Evolutionary conservation across 2,888 invertebrate genomes (phyloP).

Genomic region (Rhingia rostrata): DNA sequence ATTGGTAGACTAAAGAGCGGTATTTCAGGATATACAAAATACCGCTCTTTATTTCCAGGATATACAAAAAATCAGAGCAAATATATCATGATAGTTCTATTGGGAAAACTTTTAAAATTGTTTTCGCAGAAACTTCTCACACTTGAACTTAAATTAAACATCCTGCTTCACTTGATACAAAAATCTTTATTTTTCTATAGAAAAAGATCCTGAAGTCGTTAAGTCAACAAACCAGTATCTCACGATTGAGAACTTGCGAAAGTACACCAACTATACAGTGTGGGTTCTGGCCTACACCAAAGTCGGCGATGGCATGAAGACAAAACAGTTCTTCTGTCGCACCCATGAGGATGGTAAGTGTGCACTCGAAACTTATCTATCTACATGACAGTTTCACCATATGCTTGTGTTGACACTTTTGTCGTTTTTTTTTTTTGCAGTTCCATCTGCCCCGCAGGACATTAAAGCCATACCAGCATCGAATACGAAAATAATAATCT

Average conservation of each 20-base stretch:
- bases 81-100: too few relatives aligned
- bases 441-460: constrained; percentile 94
- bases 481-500: constrained; percentile 92
- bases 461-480: constrained; percentile 95
- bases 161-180: background rate
- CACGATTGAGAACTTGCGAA: constrained; percentile 88
- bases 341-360: constrained; percentile 93
- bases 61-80: too few relatives aligned
- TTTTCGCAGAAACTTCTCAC: background rate
- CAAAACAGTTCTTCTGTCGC: constrained; percentile 92
- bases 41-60: too few relatives aligned
- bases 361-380: constrained; percentile 54
- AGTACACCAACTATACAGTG: constrained; percentile 96
- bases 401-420: constrained; percentile 28
- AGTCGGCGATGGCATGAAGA: constrained; percentile 94
- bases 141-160: constrained; percentile 28
- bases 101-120: background rate
- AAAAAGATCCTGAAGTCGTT: constrained; percentile 89
- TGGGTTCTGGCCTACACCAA: constrained; percentile 94
- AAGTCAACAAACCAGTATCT: constrained; percentile 85
- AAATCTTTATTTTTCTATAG: constrained; percentile 80
- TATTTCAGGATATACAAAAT: too few relatives aligned
- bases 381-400: constrained; percentile 7
- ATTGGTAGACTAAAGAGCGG: too few relatives aligned
- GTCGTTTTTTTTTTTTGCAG: constrained; percentile 82